A percentile compares a stretch with the other conserved stretches of the same genome.
Evolutionary conservation across 2,113 vertebrate genomes (phyloP).

Genomic region (Corythornis cristatus): DNA sequence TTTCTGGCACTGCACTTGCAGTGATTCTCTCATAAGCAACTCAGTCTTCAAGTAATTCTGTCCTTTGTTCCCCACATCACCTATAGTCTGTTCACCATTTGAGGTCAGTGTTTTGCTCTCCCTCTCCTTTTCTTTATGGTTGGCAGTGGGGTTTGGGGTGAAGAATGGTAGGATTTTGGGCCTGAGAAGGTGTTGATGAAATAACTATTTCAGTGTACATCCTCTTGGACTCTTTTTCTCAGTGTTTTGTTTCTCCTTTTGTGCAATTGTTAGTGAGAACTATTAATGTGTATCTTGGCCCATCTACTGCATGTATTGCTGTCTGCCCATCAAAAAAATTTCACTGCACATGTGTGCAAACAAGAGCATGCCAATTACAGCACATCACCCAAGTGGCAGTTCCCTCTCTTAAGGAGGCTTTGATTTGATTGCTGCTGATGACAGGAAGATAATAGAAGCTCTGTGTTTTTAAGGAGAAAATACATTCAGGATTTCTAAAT

Average conservation of each 20-base stretch:
- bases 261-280: neutral
- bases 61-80: neutral
- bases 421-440: neutral
- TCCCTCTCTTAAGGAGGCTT: neutral
- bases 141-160: neutral
- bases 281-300: neutral
- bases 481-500: neutral
- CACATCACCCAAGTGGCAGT: neutral
- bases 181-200: neutral
- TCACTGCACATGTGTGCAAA: rapidly evolving
- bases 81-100: neutral
- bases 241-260: neutral
- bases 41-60: neutral
- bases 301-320: neutral
- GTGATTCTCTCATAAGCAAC: neutral
- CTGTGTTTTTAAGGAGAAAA: neutral
- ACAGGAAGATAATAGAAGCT: neutral
- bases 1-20: neutral
- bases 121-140: neutral
- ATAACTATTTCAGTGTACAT: neutral
- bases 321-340: neutral
- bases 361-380: neutral
- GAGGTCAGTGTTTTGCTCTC: neutral
- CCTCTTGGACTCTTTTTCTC: neutral
- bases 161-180: neutral